Evolutionary conservation across 2,113 vertebrate genomes (phyloP).

Genomic region (Pica pica): DNA sequence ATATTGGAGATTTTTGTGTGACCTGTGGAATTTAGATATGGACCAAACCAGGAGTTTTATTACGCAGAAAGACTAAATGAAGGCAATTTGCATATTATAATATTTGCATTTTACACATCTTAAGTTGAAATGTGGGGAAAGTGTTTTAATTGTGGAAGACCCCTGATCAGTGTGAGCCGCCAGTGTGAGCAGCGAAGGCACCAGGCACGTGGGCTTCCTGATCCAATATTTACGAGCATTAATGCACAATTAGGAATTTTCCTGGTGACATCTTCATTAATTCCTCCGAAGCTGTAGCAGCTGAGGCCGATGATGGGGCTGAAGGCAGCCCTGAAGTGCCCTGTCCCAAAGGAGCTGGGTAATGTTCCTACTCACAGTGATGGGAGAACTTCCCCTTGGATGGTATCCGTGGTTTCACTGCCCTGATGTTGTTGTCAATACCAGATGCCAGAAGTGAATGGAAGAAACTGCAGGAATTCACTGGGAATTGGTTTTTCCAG

Average conservation of each 20-base stretch:
- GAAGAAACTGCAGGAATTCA: not conserved
- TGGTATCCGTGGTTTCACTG: not conserved
- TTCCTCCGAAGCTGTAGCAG: not conserved
- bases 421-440: not conserved
- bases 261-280: slow-evolving; percentile 1
- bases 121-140: not conserved
- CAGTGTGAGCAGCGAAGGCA: not conserved
- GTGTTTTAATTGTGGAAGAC: not conserved
- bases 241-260: slow-evolving; percentile 17
- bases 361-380: not conserved
- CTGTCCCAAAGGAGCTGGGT: not conserved
- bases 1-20: not conserved
- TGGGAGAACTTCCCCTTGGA: not conserved
- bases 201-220: not conserved
- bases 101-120: not conserved
- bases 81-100: not conserved
- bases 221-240: not conserved
- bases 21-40: not conserved
- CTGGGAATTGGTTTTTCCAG: not conserved
- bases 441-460: not conserved
- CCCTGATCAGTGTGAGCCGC: not conserved
- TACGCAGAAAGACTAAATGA: not conserved
- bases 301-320: not conserved
- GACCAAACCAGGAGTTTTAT: not conserved
- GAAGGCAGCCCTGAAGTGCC: not conserved